These are phyloP conservation scores for Schizothorax lantsangensis DNA, from an alignment of 2,797 vertebrate genomes.

Conservation along the genomic window DNA sequence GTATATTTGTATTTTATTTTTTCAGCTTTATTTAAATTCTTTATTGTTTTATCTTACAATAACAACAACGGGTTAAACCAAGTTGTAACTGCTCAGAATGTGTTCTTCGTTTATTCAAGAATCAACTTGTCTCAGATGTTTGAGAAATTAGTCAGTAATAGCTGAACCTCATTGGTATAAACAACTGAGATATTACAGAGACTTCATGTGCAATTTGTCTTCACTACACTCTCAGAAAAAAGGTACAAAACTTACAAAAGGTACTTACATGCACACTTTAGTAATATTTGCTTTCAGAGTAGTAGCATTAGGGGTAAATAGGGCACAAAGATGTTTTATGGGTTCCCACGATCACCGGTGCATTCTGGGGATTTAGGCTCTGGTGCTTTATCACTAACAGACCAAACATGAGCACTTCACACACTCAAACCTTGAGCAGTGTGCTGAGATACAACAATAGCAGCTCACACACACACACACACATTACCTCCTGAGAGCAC, in stretches of 20 bases:
- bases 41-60: neutral
- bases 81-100: neutral
- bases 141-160: neutral
- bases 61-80: neutral
- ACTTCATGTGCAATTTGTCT: neutral
- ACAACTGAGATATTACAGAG: too few species aligned
- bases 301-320: neutral
- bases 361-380: neutral
- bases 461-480: constrained; percentile 13
- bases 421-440: constrained; percentile 13
- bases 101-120: neutral
- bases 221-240: neutral
- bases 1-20: neutral
- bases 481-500: constrained; percentile 93
- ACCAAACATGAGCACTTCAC: constrained; percentile 25
- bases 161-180: neutral
- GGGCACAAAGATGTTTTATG: constrained; percentile 9
- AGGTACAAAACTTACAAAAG: neutral
- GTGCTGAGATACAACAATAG: constrained; percentile 4
- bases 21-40: neutral
- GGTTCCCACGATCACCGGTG: constrained; percentile 51
- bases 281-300: neutral
- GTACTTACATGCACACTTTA: neutral
- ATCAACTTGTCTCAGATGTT: neutral
- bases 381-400: neutral